Conservation (phyloP, 2,113 vertebrate genomes). For the Taurulus bubalis region DNA sequence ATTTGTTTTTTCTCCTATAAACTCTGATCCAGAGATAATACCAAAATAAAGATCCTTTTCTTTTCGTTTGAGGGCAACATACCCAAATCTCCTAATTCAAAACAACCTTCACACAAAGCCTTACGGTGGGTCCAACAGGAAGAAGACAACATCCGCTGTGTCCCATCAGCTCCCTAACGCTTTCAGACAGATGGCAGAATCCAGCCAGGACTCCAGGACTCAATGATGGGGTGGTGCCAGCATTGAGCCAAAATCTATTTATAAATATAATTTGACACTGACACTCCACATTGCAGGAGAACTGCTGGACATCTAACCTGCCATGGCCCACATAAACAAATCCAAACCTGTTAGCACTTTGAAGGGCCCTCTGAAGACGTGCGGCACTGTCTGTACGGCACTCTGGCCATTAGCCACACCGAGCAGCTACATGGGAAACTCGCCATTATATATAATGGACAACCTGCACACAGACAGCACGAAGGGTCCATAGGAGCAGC, state of each 20-base stretch:
- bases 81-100: background rate
- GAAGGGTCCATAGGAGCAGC: constrained; percentile 7
- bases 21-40: background rate
- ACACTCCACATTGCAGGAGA: constrained; percentile 56
- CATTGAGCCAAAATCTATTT: constrained; percentile 73
- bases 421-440: constrained; percentile 10
- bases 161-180: constrained; percentile 44
- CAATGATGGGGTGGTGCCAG: constrained; percentile 56
- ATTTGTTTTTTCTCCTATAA: background rate
- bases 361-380: constrained; percentile 37
- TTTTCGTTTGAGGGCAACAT: background rate
- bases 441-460: constrained; percentile 36
- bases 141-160: constrained; percentile 11
- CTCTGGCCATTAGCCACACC: constrained; percentile 34
- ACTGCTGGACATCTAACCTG: constrained; percentile 64
- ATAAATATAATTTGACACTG: constrained; percentile 75
- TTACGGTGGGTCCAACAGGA: background rate
- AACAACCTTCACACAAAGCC: background rate
- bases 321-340: constrained; percentile 64
- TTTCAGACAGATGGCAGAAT: constrained; percentile 70
- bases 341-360: constrained; percentile 56
- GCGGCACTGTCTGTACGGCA: constrained; percentile 29
- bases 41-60: background rate
- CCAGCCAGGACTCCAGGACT: constrained; percentile 62
- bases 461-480: background rate